Evolutionary conservation across 1,140 invertebrate genomes (phyloP), one percentile per base, ranked within the genome.

Genomic region (Choristoneura fumiferana): DNA sequence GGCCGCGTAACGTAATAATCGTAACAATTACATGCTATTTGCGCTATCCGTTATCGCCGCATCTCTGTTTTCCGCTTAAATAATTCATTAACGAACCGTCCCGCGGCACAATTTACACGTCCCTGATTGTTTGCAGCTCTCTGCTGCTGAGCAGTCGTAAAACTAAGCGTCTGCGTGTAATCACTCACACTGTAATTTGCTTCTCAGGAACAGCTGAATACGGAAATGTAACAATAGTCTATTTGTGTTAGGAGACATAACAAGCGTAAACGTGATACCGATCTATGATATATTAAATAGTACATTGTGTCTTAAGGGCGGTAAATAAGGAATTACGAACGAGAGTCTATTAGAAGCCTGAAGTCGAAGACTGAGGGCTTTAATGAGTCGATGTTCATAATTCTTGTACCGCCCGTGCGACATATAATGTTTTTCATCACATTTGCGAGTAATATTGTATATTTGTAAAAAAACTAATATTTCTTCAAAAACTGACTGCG

Each of bases 11-110:
- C 61, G 69, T 67, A 73, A 76, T 62, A 59, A 64, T 54, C 57
- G 59, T 69, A 65, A 77, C 68, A 67, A 60, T 71, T 75, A 66
- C 60, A 61, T 54, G 57, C 55, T 67, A 66, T 72, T 75, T 72
- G 65, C 63, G 61, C 33, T 38, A 54, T 33, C 58, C 60, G 36
- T 54, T 70, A 73, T 73, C 70, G 29, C 37, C 17, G 29, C 64
- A 67, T 73, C 70, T 73, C 55, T 58, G 55, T 54, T 69, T 60
- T 61, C 49, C 66, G 36, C 57, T 60, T 60, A 57, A 39, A 58
- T 43, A 39, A 4, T 40, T 4, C 15, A 14, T 40, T 14, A n/a
- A 13, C 6, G n/a, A 13, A 12, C 37, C n/a, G 37, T 38, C 9
- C 53, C 55, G 59, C 60, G 71, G 56, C 72, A 67, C 63, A 63